Conservation (phyloP, 1,140 invertebrate genomes). For the Cataglyphis hispanica region DNA sequence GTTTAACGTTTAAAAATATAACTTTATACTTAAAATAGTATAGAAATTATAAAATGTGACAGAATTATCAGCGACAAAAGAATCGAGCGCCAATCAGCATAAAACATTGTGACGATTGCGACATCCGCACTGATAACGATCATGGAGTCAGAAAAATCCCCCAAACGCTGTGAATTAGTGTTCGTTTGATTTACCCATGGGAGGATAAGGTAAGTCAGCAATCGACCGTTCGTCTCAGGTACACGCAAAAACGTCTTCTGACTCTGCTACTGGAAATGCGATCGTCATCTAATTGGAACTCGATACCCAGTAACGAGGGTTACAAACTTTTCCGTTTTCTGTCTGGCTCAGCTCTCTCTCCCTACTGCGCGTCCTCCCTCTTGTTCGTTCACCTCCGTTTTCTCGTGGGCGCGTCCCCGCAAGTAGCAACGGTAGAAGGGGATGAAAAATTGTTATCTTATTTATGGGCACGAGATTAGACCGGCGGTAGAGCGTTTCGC, state of each 20-base stretch:
- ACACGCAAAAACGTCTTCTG: constrained; percentile 77
- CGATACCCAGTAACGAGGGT: constrained; percentile 83
- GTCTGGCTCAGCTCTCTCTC: constrained; percentile 66
- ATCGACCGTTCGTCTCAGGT: constrained; percentile 74
- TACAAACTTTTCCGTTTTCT: constrained; percentile 81
- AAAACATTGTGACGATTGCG: constrained; percentile 60
- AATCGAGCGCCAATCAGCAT: constrained; percentile 28
- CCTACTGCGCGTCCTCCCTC: constrained; percentile 24
- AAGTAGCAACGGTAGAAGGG: constrained; percentile 49
- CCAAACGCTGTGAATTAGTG: constrained; percentile 81
- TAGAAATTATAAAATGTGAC: neutral
- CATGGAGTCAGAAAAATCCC: constrained; percentile 78
- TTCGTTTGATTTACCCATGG: constrained; percentile 79
- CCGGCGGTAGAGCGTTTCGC: constrained; percentile 69
- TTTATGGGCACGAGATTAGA: constrained; percentile 82
- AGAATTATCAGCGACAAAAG: neutral
- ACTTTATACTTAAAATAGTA: constrained; percentile 3
- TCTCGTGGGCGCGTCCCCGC: constrained; percentile 64
- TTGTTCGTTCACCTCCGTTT: constrained; percentile 53
- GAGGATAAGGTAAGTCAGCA: constrained; percentile 74
- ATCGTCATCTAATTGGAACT: constrained; percentile 85
- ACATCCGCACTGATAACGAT: constrained; percentile 63
- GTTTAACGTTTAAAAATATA: neutral
- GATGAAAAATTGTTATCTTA: constrained; percentile 85
- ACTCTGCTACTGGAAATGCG: constrained; percentile 79